Evolutionary conservation across 2,797 vertebrate species (phyloP).

Genomic region (Cyprinodon diabolis): DNA sequence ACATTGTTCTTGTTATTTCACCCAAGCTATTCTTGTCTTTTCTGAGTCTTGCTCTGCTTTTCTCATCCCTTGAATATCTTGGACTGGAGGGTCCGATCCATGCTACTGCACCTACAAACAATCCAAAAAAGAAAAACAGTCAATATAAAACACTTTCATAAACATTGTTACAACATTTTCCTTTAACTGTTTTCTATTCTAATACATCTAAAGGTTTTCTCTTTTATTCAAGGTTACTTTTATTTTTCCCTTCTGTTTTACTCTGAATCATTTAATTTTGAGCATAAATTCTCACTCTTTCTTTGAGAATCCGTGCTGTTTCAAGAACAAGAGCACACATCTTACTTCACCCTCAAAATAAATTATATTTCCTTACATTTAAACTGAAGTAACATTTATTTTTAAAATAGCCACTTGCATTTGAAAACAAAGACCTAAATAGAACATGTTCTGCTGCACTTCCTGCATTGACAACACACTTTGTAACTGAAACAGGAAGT

Average conservation of each 20-base stretch:
- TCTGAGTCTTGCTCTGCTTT: conserved; percentile 13
- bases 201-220: not conserved
- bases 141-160: not conserved
- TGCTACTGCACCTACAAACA: conserved; percentile 46
- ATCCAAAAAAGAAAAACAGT: not conserved
- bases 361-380: not conserved
- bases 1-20: conserved; percentile 63
- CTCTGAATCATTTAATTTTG: not conserved
- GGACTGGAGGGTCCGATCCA: conserved; percentile 53
- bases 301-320: not conserved
- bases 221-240: not conserved
- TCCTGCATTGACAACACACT: conserved; percentile 6
- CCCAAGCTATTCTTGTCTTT: conserved; percentile 44
- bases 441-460: not conserved
- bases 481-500: not conserved
- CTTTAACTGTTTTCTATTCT: too few relatives aligned
- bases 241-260: not conserved
- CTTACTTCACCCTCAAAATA: not conserved
- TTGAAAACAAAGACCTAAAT: not conserved
- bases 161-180: not conserved
- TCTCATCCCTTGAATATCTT: conserved; percentile 44
- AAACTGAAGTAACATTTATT: not conserved
- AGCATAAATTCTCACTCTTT: too few relatives aligned
- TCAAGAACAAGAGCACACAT: not conserved
- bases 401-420: not conserved